Evolutionary conservation across 2,888 invertebrate genomes (phyloP), one percentile per base, ranked within the genome.

Genomic region (Caenorhabditis becei): DNA sequence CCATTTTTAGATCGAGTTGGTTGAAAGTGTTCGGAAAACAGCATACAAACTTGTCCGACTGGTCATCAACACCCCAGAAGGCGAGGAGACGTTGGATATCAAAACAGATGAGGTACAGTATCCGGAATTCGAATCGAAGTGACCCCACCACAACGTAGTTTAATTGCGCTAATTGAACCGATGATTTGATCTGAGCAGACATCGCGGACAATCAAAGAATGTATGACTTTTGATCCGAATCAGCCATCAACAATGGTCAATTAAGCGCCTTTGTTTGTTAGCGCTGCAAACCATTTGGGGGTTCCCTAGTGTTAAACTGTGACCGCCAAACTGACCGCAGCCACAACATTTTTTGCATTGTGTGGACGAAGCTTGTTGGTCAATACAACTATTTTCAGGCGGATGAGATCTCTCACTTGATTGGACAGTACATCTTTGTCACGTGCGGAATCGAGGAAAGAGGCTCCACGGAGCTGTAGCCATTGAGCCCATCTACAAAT

Each of bases 331-430:
- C n/a, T n/a, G n/a, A n/a, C n/a, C n/a, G n/a, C n/a, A 41, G 41
- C 7, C 7, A 14, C 7, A 5, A 41, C 7, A 41, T 41, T 41
- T 5, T 41, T 41, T 5, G 41, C 41, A 14, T 41, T 41, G 41
- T 41, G 18, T 16, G 18, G n/a, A 35, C 10, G 16, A 1, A 44
- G 18, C 35, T 44, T 69, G 49, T 62, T 71, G 61, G 23, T 28
- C 54, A 37, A 18, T n/a, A 32, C 7, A 41, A 41, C 2, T 66
- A 41, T 62, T 32, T 91, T 66, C 96, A 98, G 93, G 97, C 97
- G 47, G 96, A 97, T 91, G 97, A 98, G 92, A 96, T 98, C 89
- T 96, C 97, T 61, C 94, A 97, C 85, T 94, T 98, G 89, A 97
- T 98, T 91, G 94, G 97, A 35, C 97, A 98, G 92, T 98, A 98